Conservation (phyloP, 2,113 vertebrate genomes). For the Corynorhinus townsendii region DNA sequence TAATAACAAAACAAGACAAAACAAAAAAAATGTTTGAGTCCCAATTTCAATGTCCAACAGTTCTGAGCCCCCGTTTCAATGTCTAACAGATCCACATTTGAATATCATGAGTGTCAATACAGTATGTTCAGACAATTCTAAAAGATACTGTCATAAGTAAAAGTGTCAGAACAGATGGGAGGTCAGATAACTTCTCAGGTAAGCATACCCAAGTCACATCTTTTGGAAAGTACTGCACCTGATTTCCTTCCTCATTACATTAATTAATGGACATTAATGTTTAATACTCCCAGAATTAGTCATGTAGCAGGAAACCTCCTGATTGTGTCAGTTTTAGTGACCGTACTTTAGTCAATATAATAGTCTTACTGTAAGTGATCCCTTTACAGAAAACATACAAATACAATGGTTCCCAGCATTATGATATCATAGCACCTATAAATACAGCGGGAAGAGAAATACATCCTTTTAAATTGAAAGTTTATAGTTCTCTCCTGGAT, state of each 20-base stretch:
- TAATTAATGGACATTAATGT: neutral
- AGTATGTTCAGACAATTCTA: neutral
- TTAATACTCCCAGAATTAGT: conserved; percentile 40
- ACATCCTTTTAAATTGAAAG: conserved; percentile 73
- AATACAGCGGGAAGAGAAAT: conserved; percentile 74
- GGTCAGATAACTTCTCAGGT: neutral
- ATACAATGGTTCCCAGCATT: conserved; percentile 78
- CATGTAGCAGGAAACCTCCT: conserved; percentile 36
- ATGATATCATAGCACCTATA: conserved; percentile 81
- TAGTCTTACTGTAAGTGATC: conserved; percentile 75
- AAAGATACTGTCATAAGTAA: neutral
- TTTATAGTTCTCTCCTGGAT: conserved; percentile 76
- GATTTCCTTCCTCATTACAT: neutral
- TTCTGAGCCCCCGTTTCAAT: too few species aligned
- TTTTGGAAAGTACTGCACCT: neutral
- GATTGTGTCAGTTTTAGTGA: conserved; percentile 38
- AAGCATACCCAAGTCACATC: neutral
- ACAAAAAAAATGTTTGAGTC: too few species aligned
- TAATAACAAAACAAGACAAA: too few species aligned
- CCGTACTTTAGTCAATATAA: conserved; percentile 65
- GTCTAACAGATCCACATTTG: neutral
- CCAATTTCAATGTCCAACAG: too few species aligned
- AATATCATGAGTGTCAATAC: neutral
- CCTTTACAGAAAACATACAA: conserved; percentile 78
- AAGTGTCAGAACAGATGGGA: neutral